Base-by-base conservation (phyloP, 2,113 vertebrate species). In the Grallaria varia region DNA sequence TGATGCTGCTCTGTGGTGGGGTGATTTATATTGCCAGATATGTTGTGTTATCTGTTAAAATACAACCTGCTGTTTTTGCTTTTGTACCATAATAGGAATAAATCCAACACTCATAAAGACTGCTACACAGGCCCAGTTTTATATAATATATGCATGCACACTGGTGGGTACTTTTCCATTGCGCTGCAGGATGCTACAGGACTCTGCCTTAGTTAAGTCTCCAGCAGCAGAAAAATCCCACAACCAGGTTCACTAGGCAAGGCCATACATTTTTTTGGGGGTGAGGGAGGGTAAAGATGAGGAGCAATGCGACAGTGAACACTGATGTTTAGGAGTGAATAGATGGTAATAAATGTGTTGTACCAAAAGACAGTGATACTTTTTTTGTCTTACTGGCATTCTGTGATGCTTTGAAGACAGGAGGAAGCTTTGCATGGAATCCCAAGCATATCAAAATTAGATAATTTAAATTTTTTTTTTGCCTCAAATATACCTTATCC, bases 401-500 rank as follows among this genome's bases (percentile, higher is more conserved):
- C 82, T 76, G 40, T 60, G 91, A 87, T 81, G 87, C 95, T 96
- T 97, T 97, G 96, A 97, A 97, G 95, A 76, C 89, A 90, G 77
- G 68, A 52, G 93, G 89, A 95, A 87, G 59, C 84, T 94, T 94
- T 93, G 69, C 95, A 96, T 96, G 96, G 96, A 96, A 82, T 96
- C 84, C 28, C 0, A 20, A 95, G 53, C 91, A 90, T 96, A 96
- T 74, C 49, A 94, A 89, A 96, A 96, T 95, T 93, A 92, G 85
- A 95, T 96, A 94, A 92, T 84, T 95, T 93, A 67, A 89, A 44
- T 45, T 62, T 78, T 76, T 66, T 78, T 84, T 75, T 87, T 68
- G n/a, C 94, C 92, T 97, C 86, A 84, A 96, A 97, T 96, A 96
- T 93, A 96, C 83, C 83, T 97, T 96, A 76, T 97, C 95, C 92